Percentiles rank a stretch among this genome's conserved stretches.
phyloP scores from a whole-genome alignment of 2,113 vertebrate species.

The Calidris pygmaea region DNA sequence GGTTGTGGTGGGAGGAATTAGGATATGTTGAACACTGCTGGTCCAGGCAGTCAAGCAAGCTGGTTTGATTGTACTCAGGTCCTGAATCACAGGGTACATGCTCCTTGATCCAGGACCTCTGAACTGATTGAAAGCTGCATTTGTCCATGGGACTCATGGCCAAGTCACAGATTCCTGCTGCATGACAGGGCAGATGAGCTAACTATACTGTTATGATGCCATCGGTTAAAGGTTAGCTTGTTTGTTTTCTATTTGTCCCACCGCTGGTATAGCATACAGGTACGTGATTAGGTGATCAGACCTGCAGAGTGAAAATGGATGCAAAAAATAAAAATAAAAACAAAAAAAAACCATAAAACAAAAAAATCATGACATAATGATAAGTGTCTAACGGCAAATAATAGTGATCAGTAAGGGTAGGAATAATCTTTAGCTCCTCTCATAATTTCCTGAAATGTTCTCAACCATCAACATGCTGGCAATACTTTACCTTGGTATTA shows the following conservation, averaged over 20 bases:
- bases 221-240: accelerated
- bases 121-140: not conserved
- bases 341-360: no score
- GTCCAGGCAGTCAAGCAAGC: not conserved
- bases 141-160: not conserved
- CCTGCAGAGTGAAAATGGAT: not conserved
- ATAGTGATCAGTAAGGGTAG: not conserved
- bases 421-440: not conserved
- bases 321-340: not conserved
- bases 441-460: not conserved
- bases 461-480: not conserved
- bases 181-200: not conserved
- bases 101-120: not conserved
- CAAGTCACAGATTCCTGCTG: not conserved
- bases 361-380: not conserved
- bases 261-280: not conserved
- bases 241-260: accelerated
- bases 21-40: not conserved
- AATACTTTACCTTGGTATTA: not conserved
- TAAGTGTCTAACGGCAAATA: not conserved
- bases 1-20: not conserved
- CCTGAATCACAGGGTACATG: not conserved
- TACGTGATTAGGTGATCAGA: not conserved
- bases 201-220: not conserved
- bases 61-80: not conserved